Evolutionary conservation across 2,113 vertebrate species (phyloP).

Genomic region (Montifringilla adamsi): DNA sequence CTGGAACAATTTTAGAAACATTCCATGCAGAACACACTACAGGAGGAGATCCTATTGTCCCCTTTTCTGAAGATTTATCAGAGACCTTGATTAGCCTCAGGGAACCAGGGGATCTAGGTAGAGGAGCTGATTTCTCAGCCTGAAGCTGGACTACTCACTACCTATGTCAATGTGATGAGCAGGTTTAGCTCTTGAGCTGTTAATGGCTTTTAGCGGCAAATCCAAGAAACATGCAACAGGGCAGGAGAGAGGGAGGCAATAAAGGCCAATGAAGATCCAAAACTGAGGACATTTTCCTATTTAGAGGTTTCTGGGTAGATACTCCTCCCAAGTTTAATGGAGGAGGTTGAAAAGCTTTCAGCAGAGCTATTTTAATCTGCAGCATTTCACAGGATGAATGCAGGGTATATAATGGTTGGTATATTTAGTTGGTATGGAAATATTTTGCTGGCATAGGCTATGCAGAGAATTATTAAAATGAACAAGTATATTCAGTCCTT

Average conservation of each 20-base stretch:
- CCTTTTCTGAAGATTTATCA: background rate
- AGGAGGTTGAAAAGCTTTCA: background rate
- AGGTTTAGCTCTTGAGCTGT: background rate
- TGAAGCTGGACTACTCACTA: background rate
- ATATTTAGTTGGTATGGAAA: background rate
- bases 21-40: background rate
- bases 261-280: background rate
- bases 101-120: fast-evolving
- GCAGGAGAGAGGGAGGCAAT: background rate
- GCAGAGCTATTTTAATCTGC: background rate
- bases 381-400: background rate
- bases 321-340: background rate
- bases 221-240: background rate
- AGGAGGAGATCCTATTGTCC: background rate
- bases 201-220: background rate
- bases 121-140: background rate
- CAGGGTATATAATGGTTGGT: background rate
- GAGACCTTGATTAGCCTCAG: background rate
- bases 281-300: background rate
- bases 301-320: background rate
- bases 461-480: background rate
- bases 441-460: background rate
- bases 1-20: background rate
- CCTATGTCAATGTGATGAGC: background rate
- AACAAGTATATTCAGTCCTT: background rate